These are phyloP conservation scores for Cephus nigrinus DNA, from an alignment of 2,888 invertebrate species.

Conservation along the genomic window DNA sequence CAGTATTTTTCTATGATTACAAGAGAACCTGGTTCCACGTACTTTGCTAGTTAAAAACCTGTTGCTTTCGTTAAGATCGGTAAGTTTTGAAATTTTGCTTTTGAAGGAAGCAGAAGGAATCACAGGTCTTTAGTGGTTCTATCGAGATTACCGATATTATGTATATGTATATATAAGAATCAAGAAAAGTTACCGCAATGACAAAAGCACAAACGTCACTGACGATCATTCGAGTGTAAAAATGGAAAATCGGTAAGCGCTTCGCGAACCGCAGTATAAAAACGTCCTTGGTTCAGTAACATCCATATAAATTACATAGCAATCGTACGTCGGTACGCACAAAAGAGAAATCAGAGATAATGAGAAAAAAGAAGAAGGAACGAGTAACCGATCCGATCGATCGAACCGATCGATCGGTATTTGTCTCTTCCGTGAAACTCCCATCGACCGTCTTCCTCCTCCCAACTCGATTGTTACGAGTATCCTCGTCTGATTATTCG, in stretches of 20 bases:
- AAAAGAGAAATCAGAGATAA: not conserved
- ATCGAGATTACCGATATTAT: not conserved
- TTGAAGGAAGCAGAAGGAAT: not conserved
- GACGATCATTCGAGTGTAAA: not conserved
- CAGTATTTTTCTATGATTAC: no score
- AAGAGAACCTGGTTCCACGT: no score
- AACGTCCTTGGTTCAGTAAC: not conserved
- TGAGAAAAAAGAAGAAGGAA: not conserved
- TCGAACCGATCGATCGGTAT: not conserved
- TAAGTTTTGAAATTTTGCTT: not conserved
- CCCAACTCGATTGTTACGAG: not conserved
- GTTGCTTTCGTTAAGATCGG: not conserved
- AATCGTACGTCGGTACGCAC: not conserved
- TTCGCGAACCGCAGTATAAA: not conserved
- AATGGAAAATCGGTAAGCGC: not conserved
- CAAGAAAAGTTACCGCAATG: no score
- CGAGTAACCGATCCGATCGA: not conserved
- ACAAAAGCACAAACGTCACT: not conserved
- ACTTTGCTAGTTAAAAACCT: no score
- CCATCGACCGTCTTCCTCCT: not conserved
- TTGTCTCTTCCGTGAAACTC: not conserved
- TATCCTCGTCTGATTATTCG: not conserved
- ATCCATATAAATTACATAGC: not conserved
- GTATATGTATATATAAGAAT: not conserved
- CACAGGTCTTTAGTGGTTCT: not conserved